Evolutionary conservation across 2,888 invertebrate genomes (phyloP), one percentile per base, ranked within the genome.

Genomic region (Smittia aterrima): DNA sequence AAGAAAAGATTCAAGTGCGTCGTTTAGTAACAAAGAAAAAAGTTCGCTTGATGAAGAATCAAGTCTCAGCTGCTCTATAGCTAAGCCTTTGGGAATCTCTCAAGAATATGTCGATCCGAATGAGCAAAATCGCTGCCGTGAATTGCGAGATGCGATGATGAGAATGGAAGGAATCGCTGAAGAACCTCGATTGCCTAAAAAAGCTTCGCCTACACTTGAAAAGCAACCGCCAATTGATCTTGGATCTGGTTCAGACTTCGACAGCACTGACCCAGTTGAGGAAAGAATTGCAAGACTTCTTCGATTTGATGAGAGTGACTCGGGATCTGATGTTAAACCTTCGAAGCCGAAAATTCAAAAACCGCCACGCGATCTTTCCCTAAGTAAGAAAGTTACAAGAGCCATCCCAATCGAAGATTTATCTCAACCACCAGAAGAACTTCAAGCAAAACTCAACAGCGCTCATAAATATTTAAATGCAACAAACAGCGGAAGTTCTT

Each of bases 31-130:
- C 54, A 83, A 88, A 75, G 90, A 90, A 80, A 89, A 89, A 62
- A 88, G 87, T 78, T 88, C 88, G 0, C 83, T 88, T 20, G 89
- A 89, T 62, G 90, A 91, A 76, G 90, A 91, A 79, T 90, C 90
- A 0, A 90, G 90, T 80, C 87, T 89, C 0, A 90, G 90, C 80
- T 92, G 92, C 80, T 92, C 92, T 0, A 92, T 92, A 78, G 92
- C 92, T 0, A 85, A 90, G 75, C 90, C 92, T 0, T 83, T 92
- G 70, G 92, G 92, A 0, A 89, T 92, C 77, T 92, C 92, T 1
- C 91, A 90, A 81, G 89, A 89, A 78, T 87, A 88, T 38, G 88
- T 88, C 79, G 88, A 89, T 47, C 87, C 88, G 75, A 86, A 86
- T 76, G 90, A 90, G 68, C 84, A 84, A 7, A 80, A 79, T 32